A percentile compares a stretch with the other conserved stretches of the same genome.
Conservation (phyloP, 2,888 invertebrate genomes). For the Leptopilina drosophilae region DNA sequence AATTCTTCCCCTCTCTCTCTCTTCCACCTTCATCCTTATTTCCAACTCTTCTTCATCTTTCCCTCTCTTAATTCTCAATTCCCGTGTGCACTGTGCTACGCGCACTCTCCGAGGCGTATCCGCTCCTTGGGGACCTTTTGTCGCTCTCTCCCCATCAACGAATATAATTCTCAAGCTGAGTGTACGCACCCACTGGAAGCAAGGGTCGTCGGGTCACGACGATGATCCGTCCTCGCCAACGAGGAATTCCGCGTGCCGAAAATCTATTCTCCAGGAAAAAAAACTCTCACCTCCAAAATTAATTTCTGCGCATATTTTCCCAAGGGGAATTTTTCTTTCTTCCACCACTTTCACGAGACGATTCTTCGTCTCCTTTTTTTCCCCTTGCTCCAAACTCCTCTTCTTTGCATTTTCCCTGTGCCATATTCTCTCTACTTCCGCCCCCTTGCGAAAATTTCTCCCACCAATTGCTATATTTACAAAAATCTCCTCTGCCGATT, state of each 20-base stretch:
- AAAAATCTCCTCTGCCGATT: conserved; percentile 21
- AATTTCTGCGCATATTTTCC: too few species aligned
- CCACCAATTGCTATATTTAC: conserved; percentile 3
- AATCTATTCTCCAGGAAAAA: too few species aligned
- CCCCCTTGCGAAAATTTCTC: conserved; percentile 64
- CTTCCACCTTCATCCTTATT: conserved; percentile 51
- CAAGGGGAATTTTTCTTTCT: too few species aligned
- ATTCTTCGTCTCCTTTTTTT: conserved; percentile 45
- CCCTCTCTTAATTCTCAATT: conserved; percentile 39
- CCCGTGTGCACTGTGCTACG: conserved; percentile 47
- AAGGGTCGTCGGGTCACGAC: too few species aligned
- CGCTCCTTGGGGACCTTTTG: conserved; percentile 46
- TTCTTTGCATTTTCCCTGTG: neutral
- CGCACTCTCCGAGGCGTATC: conserved; percentile 52
- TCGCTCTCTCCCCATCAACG: conserved; percentile 54
- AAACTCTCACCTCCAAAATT: too few species aligned
- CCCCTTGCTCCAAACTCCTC: conserved; percentile 12
- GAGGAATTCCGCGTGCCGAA: too few species aligned
- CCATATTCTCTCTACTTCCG: conserved; percentile 66
- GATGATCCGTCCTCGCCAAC: too few species aligned
- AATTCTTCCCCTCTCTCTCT: conserved; percentile 71
- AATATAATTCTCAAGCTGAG: conserved; percentile 56
- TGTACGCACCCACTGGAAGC: too few species aligned
- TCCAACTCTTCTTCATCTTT: conserved; percentile 46
- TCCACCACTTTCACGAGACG: neutral